phyloP scores from a whole-genome alignment of 2,113 vertebrate species.

The Dipodomys spectabilis region DNA sequence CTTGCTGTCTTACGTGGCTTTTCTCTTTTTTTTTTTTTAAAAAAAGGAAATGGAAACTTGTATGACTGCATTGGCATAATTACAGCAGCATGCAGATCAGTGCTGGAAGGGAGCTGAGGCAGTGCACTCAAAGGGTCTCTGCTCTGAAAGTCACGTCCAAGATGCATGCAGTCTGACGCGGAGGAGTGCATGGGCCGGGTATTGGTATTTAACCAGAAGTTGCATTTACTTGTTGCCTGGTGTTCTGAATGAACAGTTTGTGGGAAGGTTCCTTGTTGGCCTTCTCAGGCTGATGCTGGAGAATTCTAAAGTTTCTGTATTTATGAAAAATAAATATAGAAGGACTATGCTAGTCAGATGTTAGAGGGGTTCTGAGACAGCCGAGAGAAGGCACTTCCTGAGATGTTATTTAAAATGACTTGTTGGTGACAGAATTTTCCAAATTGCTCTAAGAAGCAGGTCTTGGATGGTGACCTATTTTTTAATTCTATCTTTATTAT shows the following conservation, averaged over 20 bases:
- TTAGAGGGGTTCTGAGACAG: not conserved
- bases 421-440: not conserved
- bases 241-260: not conserved
- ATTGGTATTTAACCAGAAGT: too few relatives aligned
- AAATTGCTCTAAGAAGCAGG: not conserved
- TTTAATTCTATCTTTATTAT: too few relatives aligned
- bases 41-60: not conserved
- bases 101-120: not conserved
- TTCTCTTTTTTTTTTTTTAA: not conserved
- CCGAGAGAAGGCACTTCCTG: not conserved
- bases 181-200: not conserved
- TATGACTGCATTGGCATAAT: not conserved
- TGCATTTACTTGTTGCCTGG: not conserved
- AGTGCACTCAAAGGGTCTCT: rapidly evolving
- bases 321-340: not conserved
- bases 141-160: not conserved
- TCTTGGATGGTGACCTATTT: not conserved
- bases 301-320: not conserved
- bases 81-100: not conserved
- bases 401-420: not conserved
- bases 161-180: rapidly evolving
- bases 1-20: not conserved
- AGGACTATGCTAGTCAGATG: not conserved
- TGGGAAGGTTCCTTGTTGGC: not conserved
- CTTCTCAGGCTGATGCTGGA: not conserved